Percentiles rank a stretch among this genome's conserved stretches.
phyloP scores from a whole-genome alignment of 2,113 vertebrate genomes.

The Catharus bicknelli region DNA sequence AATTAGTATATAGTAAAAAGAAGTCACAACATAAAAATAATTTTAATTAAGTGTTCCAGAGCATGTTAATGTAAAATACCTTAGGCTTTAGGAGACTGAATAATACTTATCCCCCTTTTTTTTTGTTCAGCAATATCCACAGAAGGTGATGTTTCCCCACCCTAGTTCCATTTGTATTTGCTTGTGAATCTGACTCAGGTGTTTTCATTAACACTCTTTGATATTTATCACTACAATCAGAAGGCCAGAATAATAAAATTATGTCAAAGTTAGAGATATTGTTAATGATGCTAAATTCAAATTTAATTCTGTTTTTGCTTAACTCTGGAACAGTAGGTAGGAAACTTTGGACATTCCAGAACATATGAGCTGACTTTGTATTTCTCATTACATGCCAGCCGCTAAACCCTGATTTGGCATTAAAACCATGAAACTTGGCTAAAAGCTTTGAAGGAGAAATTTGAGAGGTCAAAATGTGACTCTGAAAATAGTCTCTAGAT shows the following conservation, averaged over 20 bases:
- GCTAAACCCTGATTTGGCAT: background rate
- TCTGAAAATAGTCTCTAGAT: background rate
- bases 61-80: conserved; percentile 57
- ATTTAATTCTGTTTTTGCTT: conserved; percentile 3
- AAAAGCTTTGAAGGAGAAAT: background rate
- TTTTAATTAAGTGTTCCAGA: background rate
- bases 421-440: background rate
- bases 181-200: conserved; percentile 49
- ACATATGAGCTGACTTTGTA: conserved; percentile 21
- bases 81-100: conserved; percentile 58
- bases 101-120: conserved; percentile 36
- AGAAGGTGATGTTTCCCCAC: conserved; percentile 42
- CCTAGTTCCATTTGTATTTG: conserved; percentile 52
- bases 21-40: conserved; percentile 22
- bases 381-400: background rate
- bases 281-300: background rate
- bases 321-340: conserved; percentile 36
- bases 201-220: conserved; percentile 41
- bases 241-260: conserved; percentile 7
- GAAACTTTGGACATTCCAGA: conserved; percentile 66
- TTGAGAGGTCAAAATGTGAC: background rate
- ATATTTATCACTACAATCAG: conserved; percentile 19
- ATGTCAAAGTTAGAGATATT: background rate
- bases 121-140: background rate
- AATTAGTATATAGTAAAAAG: conserved; percentile 40